Percentiles rank a stretch among this genome's conserved stretches.
Evolutionary conservation across 1,140 invertebrate species (phyloP).

Genomic region (Myzus persicae): DNA sequence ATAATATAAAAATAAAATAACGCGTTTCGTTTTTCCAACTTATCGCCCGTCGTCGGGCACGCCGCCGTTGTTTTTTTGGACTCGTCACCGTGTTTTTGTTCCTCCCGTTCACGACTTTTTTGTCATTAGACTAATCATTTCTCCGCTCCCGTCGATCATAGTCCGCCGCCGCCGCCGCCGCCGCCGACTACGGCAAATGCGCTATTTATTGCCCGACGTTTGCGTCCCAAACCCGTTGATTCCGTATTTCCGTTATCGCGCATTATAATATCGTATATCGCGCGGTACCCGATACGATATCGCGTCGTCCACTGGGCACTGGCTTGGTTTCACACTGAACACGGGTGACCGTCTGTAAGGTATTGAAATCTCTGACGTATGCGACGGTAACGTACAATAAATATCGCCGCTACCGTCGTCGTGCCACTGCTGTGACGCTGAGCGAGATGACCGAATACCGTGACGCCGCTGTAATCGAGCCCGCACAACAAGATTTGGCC

Average conservation of each 20-base stretch:
- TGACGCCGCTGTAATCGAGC: neutral
- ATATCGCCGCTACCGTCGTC: too few species aligned
- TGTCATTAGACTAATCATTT: neutral
- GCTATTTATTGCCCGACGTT: neutral
- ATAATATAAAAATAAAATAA: too few species aligned
- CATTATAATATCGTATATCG: neutral
- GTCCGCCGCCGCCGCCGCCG: neutral
- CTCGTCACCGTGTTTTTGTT: neutral
- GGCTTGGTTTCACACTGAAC: too few species aligned
- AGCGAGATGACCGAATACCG: neutral
- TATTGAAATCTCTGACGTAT: neutral
- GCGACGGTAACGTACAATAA: neutral
- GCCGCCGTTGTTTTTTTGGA: too few species aligned
- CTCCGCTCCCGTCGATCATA: neutral
- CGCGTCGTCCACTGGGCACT: neutral
- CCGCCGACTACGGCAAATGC: neutral
- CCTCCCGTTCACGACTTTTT: neutral
- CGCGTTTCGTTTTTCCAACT: neutral
- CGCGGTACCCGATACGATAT: neutral
- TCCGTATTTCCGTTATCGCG: neutral
- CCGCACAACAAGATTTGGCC: neutral
- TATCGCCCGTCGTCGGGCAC: neutral
- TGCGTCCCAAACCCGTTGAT: neutral
- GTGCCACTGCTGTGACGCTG: neutral
- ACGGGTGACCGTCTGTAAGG: neutral